phyloP scores from a whole-genome alignment of 2,888 invertebrate genomes.

The Dynastes tityus region DNA sequence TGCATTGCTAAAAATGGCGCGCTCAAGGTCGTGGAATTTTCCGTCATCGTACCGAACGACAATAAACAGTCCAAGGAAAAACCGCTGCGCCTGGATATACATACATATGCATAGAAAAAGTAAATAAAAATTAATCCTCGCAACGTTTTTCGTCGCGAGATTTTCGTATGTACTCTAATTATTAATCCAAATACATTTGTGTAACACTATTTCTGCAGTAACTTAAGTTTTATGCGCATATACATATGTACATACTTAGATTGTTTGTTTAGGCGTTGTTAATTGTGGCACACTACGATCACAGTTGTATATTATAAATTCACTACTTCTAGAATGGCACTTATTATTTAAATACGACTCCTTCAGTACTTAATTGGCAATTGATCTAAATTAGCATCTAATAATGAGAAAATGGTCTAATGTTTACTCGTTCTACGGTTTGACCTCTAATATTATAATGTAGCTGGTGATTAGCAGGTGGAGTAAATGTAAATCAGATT shows the following conservation, averaged over 20 bases:
- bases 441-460: slow-evolving; percentile 12
- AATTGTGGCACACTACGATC: too few relatives aligned
- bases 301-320: slow-evolving; percentile 8
- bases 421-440: background rate
- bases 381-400: slow-evolving; percentile 22
- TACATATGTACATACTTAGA: too few relatives aligned
- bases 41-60: background rate
- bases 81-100: background rate
- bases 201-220: too few relatives aligned
- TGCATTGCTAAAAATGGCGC: slow-evolving; percentile 22
- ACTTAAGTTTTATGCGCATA: too few relatives aligned
- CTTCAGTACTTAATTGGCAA: slow-evolving; percentile 12
- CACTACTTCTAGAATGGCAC: slow-evolving; percentile 29
- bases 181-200: too few relatives aligned
- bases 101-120: slow-evolving; percentile 3
- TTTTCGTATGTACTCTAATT: too few relatives aligned
- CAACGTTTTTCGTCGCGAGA: background rate
- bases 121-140: slow-evolving; percentile 24
- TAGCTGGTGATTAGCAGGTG: too few relatives aligned
- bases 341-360: slow-evolving; percentile 24
- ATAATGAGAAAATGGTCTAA: slow-evolving; percentile 10
- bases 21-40: slow-evolving; percentile 39
- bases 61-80: slow-evolving; percentile 15
- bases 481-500: too few relatives aligned
- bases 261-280: too few relatives aligned